Base-by-base conservation (phyloP, 2,888 invertebrate species). In the Rhimphoctona megacephalus region DNA sequence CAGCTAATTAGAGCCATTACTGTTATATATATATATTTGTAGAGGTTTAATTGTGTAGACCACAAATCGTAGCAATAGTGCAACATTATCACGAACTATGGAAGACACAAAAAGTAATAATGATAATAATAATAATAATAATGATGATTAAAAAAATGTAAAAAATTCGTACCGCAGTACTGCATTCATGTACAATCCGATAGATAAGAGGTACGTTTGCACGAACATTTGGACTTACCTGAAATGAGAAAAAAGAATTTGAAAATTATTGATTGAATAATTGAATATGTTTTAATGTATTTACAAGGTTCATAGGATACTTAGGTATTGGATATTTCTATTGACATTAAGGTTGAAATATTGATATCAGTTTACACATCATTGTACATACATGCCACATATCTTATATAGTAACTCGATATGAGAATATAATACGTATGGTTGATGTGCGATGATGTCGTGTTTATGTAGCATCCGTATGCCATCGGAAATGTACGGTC, bases 221-320 rank as follows among this genome's bases (percentile, higher is more conserved):
- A 67, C 67, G 49, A 39, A 30, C 25, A 54, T 76, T 39, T n/a
- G 30, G 57, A 83, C 88, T 88, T 79, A 88, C 88, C 88, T 88
- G 87, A 78, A 88, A 70, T 30, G 46, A 70, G 25, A 70, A 49
- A 49, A 19, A 49, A 49, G 6, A 61, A 30, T 30, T 14, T 14
- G 22, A 11, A 17, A 61, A 61, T 61, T 61, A 61, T 61, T 61
- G 6, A 1, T 30, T 30, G 30, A 61, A 30, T 30, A 61, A 61
- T 61, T 30, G 30, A 30, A 61, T 5, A 5, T 17, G 2, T 30
- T 30, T 30, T 30, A 14, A 30, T 30, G 0, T 30, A 17, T 17
- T 30, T 61, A 17, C 5, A 61, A 61, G 17, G 30, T 2, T 30
- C 61, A 30, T 61, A 7, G 57, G 39, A 14, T 43, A 14, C 2